A percentile compares a stretch with the other conserved stretches of the same genome.
Evolutionary conservation across 2,113 vertebrate species (phyloP).

Genomic region (Prunella himalayana): DNA sequence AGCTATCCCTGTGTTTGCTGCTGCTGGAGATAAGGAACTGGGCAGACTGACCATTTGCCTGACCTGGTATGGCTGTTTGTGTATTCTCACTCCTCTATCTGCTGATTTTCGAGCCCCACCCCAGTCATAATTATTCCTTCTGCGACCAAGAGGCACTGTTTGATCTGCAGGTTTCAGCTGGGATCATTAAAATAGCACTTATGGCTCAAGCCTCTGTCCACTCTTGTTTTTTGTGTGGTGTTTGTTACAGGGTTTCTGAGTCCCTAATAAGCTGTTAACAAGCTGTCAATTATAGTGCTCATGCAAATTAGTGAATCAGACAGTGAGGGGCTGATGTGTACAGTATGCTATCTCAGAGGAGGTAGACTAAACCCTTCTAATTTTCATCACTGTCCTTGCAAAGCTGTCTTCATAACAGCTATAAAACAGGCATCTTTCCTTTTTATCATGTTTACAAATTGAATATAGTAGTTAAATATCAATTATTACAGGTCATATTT

Average conservation of each 20-base stretch:
- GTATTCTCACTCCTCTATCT: fast-evolving
- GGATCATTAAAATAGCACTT: conserved; percentile 22
- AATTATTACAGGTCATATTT: conserved; percentile 58
- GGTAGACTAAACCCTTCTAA: conserved; percentile 28
- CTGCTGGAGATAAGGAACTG: neutral
- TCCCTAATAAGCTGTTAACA: conserved; percentile 76
- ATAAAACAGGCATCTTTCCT: conserved; percentile 15
- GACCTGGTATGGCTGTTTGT: neutral
- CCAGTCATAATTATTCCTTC: neutral
- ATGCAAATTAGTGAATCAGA: conserved; percentile 64
- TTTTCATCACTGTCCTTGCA: conserved; percentile 52
- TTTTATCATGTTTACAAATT: conserved; percentile 45
- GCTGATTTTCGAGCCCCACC: neutral
- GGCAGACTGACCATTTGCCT: neutral
- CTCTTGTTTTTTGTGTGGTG: conserved; percentile 9
- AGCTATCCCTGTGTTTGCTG: neutral
- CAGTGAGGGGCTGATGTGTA: conserved; percentile 70
- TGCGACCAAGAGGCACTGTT: neutral
- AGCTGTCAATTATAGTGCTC: conserved; percentile 72
- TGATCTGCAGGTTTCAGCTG: neutral
- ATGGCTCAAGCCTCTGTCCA: conserved; percentile 23
- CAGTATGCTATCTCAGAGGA: conserved; percentile 51
- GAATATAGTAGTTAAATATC: conserved; percentile 57
- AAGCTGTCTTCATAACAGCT: neutral
- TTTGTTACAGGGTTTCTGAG: conserved; percentile 58